Evolutionary conservation across 2,797 vertebrate genomes (phyloP).

Genomic region (Phataginus tetradactyla): DNA sequence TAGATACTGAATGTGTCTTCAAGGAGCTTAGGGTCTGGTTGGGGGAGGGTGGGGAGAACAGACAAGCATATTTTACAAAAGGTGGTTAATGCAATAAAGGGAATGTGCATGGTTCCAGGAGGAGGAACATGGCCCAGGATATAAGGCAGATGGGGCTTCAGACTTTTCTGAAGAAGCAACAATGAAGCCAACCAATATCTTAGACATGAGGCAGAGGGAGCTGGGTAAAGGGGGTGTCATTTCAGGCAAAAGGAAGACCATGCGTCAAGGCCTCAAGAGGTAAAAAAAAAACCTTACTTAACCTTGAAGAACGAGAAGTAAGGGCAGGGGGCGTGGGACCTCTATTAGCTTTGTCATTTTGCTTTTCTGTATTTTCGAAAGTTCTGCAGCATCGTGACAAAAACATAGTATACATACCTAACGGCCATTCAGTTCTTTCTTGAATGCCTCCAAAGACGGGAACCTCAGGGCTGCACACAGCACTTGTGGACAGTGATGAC

Average conservation of each 20-base stretch:
- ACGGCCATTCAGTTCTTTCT: neutral
- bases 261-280: neutral
- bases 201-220: neutral
- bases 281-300: neutral
- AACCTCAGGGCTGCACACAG: neutral
- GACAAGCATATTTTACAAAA: neutral
- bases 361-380: neutral
- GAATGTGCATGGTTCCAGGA: accelerated
- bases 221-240: neutral
- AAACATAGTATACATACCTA: neutral
- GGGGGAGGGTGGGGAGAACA: accelerated
- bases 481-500: accelerated
- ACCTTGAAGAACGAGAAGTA: neutral
- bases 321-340: no score
- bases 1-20: neutral
- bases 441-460: neutral
- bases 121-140: accelerated
- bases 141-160: neutral
- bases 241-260: neutral
- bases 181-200: neutral
- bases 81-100: neutral
- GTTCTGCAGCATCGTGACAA: neutral
- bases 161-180: neutral
- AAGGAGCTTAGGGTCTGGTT: accelerated
- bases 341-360: neutral